Base-by-base conservation (phyloP, 2,113 vertebrate species). In the Etia nguti region DNA sequence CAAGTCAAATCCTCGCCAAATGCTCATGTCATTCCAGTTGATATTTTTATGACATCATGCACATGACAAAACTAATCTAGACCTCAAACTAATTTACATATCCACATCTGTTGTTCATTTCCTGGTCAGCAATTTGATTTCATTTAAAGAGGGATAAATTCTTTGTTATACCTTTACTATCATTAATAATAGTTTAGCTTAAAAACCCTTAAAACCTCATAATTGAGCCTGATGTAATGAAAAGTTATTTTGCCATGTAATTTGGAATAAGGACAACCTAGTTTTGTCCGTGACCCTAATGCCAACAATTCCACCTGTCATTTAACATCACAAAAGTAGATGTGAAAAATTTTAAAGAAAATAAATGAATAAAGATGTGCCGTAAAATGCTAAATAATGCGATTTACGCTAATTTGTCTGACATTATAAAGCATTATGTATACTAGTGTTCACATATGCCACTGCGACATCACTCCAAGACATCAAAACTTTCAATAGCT, bases 401-500 rank as follows among this genome's bases (percentile, higher is more conserved):
- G 8, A 52, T 20, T 52, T 8, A 6, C 1, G 24, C 46, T 29
- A 48, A 48, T 75, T 29, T 0, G 16, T n/a, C 18, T 54, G 50
- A 54, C 4, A 54, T 8, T 8, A n/a, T n/a, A 1, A 54, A 54
- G 48, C 8, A 34, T 34, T 8, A 38, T 38, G 60, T 65, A 65
- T 12, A n/a, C 31, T 65, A 36, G 18, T 65, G 0, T 1, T 65
- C 18, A 38, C 38, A n/a, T 65, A 38, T 12, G 1, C 31, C 60
- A 65, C 31, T 36, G 60, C 0, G 10, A 65, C 18, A 36, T 62
- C 18, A 86, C 82, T 88, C 59, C 56, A 36, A 89, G 62, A 85
- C 41, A 34, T 4, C 84, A 54, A 60, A 81, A 82, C 60, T 86
- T 92, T 94, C 80, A 90, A 81, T 83, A 89, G 55, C 52, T 80